Evolutionary conservation across 2,113 vertebrate genomes (phyloP).

Genomic region (Zosterops borbonicus): DNA sequence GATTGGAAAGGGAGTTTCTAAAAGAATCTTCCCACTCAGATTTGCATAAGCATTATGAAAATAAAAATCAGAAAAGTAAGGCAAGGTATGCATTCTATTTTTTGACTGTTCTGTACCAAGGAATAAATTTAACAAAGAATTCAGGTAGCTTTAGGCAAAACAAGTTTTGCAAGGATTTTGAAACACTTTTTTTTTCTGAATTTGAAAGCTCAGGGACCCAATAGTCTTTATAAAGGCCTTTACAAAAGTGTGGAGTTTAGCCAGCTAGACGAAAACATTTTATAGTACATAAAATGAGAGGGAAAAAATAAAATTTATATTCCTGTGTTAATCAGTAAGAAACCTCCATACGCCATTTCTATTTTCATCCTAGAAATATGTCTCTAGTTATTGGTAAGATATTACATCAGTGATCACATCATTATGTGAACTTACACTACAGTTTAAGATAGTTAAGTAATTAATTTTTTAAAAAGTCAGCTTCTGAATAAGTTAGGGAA

Average conservation of each 20-base stretch:
- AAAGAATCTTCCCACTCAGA: fast-evolving
- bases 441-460: not conserved
- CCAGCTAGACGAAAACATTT: not conserved
- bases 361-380: not conserved
- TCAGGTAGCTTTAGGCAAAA: not conserved
- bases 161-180: not conserved
- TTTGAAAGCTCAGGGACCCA: not conserved
- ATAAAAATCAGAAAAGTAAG: not conserved
- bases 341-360: not conserved
- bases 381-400: not conserved
- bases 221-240: not conserved
- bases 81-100: not conserved
- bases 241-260: not conserved
- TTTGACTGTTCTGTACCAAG: not conserved
- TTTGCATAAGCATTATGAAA: not conserved
- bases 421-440: not conserved
- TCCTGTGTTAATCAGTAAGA: not conserved
- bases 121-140: not conserved
- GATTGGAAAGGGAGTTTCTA: not conserved
- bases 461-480: not conserved
- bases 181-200: not conserved
- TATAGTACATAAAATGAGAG: not conserved
- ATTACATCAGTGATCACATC: not conserved
- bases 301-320: not conserved
- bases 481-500: not conserved